A percentile compares a stretch with the other conserved stretches of the same genome.
Evolutionary conservation across 1,140 invertebrate genomes (phyloP).

Genomic region (Ladona fulva): DNA sequence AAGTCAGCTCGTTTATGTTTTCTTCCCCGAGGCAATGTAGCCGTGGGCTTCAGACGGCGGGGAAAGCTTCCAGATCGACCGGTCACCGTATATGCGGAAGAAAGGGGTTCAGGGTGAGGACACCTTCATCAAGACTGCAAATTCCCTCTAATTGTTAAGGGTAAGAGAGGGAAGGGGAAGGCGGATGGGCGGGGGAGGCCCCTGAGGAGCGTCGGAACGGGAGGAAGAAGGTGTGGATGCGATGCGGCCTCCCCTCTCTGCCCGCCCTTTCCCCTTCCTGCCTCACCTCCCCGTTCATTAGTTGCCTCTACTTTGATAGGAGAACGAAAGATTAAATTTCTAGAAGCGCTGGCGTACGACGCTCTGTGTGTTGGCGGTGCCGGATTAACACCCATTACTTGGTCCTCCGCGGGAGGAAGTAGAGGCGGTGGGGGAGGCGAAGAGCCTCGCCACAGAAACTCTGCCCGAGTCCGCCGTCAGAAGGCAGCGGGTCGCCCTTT

Average conservation of each 20-base stretch:
- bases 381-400: conserved; percentile 4
- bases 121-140: conserved; percentile 2
- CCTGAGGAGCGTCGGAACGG: neutral
- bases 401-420: neutral
- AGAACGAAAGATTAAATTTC: conserved; percentile 10
- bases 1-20: too few relatives aligned
- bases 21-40: too few relatives aligned
- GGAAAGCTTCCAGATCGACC: neutral
- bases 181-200: too few relatives aligned
- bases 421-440: neutral
- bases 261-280: neutral
- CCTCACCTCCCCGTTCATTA: neutral
- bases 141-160: neutral
- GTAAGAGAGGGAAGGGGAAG: neutral
- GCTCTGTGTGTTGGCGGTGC: neutral
- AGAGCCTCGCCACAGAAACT: neutral
- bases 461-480: too few relatives aligned
- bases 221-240: neutral
- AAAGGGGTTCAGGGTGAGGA: neutral
- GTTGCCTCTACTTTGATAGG: neutral
- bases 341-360: conserved; percentile 6
- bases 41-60: neutral
- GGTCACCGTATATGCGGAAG: neutral
- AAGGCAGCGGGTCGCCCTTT: too few relatives aligned
- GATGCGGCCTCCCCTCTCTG: neutral